Conservation (phyloP, 2,888 invertebrate species). For the Magallana nippona region DNA sequence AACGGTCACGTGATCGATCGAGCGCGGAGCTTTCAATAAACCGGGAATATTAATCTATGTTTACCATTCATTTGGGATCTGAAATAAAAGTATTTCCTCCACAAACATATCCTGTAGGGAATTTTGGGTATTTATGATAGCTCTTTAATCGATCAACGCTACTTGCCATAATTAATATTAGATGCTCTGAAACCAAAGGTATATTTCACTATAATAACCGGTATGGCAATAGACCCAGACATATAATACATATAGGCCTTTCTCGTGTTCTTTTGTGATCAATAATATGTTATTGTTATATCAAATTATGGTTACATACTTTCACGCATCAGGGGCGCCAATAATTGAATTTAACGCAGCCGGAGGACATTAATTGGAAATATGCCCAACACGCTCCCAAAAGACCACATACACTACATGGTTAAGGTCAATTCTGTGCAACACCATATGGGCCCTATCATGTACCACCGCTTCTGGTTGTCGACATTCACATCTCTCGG, state of each 20-base stretch:
- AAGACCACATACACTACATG: neutral
- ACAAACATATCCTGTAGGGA: conserved; percentile 32
- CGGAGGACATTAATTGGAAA: conserved; percentile 19
- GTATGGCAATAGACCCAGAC: neutral
- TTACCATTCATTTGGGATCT: conserved; percentile 33
- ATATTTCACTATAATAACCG: conserved; percentile 22
- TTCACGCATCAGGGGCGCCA: conserved; percentile 30
- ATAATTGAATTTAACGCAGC: conserved; percentile 30
- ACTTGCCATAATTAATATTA: conserved; percentile 30
- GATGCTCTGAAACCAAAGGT: conserved; percentile 26
- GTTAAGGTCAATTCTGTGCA: neutral
- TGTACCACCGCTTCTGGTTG: too few species aligned
- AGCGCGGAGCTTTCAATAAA: conserved; percentile 27
- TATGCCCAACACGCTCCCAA: conserved; percentile 16
- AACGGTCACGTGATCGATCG: conserved; percentile 5
- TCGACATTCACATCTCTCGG: too few species aligned
- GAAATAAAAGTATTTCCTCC: conserved; percentile 32
- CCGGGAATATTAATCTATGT: conserved; percentile 32
- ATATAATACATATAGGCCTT: neutral
- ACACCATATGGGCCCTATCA: neutral
- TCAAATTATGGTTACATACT: conserved; percentile 19
- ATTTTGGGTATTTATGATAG: conserved; percentile 24
- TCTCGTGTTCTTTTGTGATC: conserved; percentile 21
- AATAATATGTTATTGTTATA: conserved; percentile 30
- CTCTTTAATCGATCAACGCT: conserved; percentile 32